These are phyloP conservation scores for Prionailurus viverrinus DNA, from an alignment of 2,113 vertebrate genomes.

Conservation along the genomic window DNA sequence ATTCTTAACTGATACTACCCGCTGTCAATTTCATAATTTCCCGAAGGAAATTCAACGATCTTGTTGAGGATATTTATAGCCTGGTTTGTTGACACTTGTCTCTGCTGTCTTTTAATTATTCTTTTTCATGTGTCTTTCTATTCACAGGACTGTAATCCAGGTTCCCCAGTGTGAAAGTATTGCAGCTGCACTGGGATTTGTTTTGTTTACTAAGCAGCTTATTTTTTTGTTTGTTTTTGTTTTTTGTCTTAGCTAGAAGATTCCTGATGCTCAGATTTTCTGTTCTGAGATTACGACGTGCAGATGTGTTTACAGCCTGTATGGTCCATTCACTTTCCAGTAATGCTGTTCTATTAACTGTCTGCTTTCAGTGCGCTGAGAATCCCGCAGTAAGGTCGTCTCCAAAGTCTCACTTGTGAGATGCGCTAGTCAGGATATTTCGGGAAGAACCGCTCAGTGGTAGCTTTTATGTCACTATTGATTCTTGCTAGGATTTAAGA, in stretches of 20 bases:
- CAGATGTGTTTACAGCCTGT: background rate
- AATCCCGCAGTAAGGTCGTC: background rate
- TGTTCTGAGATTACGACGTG: conserved; percentile 11
- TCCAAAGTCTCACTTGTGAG: background rate
- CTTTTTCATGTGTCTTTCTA: conserved; percentile 46
- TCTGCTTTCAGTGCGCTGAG: background rate
- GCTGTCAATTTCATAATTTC: conserved; percentile 49
- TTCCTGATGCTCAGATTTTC: conserved; percentile 26
- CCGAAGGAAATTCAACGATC: conserved; percentile 54
- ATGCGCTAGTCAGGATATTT: background rate
- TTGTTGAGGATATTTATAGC: conserved; percentile 49
- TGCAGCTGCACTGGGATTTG: background rate
- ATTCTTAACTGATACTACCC: background rate
- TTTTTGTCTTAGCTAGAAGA: background rate
- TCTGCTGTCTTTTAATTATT: conserved; percentile 61
- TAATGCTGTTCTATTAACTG: background rate
- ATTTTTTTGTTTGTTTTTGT: background rate
- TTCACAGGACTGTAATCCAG: conserved; percentile 42
- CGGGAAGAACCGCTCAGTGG: background rate
- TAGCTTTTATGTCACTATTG: background rate
- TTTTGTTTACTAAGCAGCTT: conserved; percentile 36
- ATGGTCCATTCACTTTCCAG: background rate
- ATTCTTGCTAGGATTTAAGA: background rate
- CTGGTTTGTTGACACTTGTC: background rate
- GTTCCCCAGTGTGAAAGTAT: conserved; percentile 46